Conservation (phyloP, 2,113 vertebrate genomes). For the Aegotheles bennettii region DNA sequence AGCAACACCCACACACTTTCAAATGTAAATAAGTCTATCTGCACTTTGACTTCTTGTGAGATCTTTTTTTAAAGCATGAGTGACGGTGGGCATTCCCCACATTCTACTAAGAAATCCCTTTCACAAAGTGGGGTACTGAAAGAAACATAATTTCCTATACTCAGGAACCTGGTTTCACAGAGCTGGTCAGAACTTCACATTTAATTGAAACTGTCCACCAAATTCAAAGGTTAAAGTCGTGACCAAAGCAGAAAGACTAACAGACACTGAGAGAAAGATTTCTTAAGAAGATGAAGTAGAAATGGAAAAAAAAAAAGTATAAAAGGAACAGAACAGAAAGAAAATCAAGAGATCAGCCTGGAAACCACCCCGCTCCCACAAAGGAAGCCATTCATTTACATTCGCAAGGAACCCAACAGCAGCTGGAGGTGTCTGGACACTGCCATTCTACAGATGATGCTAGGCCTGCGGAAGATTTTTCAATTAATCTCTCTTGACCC, state of each 20-base stretch:
- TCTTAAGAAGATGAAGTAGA: neutral
- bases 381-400: conserved; percentile 56
- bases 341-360: neutral
- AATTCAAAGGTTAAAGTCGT: neutral
- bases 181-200: neutral
- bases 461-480: conserved; percentile 58
- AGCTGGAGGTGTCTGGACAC: conserved; percentile 62
- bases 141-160: neutral
- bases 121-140: neutral
- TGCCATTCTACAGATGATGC: conserved; percentile 61
- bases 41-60: neutral
- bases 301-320: neutral
- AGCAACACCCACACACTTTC: neutral
- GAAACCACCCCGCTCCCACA: neutral
- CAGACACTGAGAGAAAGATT: neutral
- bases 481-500: conserved; percentile 73
- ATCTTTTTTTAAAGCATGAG: neutral
- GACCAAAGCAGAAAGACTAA: neutral
- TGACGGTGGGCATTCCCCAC: accelerated
- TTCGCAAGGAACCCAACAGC: conserved; percentile 39
- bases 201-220: neutral
- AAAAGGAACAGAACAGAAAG: neutral
- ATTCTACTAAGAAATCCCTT: neutral
- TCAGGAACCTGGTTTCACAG: neutral
- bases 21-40: neutral